phyloP scores from a whole-genome alignment of 2,888 invertebrate genomes.

The Harmothoe impar region DNA sequence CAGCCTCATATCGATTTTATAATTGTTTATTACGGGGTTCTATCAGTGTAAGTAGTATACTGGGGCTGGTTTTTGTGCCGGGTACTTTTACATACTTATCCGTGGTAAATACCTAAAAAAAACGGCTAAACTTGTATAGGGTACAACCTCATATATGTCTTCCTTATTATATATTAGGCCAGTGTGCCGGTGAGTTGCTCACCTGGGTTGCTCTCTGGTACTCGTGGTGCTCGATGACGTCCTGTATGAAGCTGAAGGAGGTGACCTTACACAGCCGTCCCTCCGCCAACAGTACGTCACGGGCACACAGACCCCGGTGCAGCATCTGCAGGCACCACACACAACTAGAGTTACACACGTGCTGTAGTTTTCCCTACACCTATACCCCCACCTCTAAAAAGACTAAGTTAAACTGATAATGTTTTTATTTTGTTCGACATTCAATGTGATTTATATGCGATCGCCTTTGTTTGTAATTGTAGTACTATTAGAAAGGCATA shows the following conservation, averaged over 20 bases:
- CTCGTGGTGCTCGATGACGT: constrained; percentile 89
- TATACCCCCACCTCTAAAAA: background rate
- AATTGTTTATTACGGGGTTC: too few species aligned
- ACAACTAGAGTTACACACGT: background rate
- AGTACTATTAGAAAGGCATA: too few species aligned
- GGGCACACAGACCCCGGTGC: constrained; percentile 92
- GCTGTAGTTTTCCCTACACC: background rate
- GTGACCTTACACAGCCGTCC: constrained; percentile 94
- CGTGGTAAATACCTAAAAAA: too few species aligned
- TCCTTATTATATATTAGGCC: background rate
- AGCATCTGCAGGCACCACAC: constrained; percentile 88
- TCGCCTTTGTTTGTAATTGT: too few species aligned
- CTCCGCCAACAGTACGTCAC: constrained; percentile 92
- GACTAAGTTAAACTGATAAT: background rate
- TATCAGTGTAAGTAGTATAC: too few species aligned
- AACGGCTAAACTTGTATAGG: background rate
- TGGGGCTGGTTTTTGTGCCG: too few species aligned
- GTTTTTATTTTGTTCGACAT: background rate
- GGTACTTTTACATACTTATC: too few species aligned
- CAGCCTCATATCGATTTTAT: too few species aligned
- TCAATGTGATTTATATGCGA: background rate
- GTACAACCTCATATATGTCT: background rate
- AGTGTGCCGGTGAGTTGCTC: background rate
- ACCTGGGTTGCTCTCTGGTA: constrained; percentile 82
- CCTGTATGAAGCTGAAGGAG: constrained; percentile 95